Conservation (phyloP, 2,888 invertebrate genomes). For the Gymnosoma rotundatum region DNA sequence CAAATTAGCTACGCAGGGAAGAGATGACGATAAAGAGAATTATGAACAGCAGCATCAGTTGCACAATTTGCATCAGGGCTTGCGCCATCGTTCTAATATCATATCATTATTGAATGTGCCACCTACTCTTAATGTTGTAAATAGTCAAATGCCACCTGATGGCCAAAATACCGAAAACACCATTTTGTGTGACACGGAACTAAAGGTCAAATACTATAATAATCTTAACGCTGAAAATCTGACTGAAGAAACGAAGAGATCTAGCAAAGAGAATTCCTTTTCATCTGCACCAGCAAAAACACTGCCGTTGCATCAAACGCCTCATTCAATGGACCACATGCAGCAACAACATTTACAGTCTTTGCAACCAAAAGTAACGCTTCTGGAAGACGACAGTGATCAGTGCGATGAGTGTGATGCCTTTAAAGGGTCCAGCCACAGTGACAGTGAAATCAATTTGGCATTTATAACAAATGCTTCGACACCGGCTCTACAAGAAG, state of each 20-base stretch:
- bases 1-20: conserved; percentile 63
- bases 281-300: conserved; percentile 53
- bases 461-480: conserved; percentile 49
- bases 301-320: conserved; percentile 74
- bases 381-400: conserved; percentile 74
- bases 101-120: conserved; percentile 76
- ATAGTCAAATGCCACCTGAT: conserved; percentile 78
- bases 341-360: conserved; percentile 70
- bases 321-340: conserved; percentile 56
- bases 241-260: conserved; percentile 63
- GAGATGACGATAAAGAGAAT: conserved; percentile 58
- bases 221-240: conserved; percentile 39
- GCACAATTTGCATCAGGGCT: conserved; percentile 65
- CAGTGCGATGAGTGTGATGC: conserved; percentile 51
- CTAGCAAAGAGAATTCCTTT: conserved; percentile 64
- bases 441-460: conserved; percentile 46
- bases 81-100: conserved; percentile 68
- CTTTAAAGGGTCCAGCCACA: conserved; percentile 48
- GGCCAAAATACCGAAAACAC: conserved; percentile 42
- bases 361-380: conserved; percentile 76
- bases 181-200: conserved; percentile 69
- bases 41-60: conserved; percentile 51
- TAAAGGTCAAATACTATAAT: conserved; percentile 70
- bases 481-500: conserved; percentile 43
- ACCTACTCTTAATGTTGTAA: conserved; percentile 76